Base-by-base conservation (phyloP, 2,113 vertebrate species). In the Cebus imitator region DNA sequence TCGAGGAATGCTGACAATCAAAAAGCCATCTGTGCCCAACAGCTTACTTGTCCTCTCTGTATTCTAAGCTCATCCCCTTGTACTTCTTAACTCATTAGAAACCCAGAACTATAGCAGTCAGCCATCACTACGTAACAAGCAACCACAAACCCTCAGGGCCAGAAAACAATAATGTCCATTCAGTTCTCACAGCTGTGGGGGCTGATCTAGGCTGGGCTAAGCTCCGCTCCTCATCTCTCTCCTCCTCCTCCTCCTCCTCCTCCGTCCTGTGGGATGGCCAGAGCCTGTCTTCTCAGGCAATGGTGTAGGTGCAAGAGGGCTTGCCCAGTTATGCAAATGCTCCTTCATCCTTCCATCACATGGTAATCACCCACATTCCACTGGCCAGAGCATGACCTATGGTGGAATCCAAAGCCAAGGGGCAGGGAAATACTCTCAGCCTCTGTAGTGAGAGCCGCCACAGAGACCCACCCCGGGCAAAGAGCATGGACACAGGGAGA, bases 241-340 rank as follows among this genome's bases (percentile, higher is more conserved):
- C 43, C 43, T 43, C 43, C 43, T 43, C 43, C 43, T 43, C 43
- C 43, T 43, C 43, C 43, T 6, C 43, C 43, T 6, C 1, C 43
- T 6, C 48, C 40, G 4, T 23, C 18, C 12, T 5, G 48, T 10
- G 35, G 48, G 3, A 2, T 2, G 5, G 45, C 20, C 55, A 30
- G 20, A 13, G 43, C 11, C 7, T 13, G 27, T 48, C 83, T 37
- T 68, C 81, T 73, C 16, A 75, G 82, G 14, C 18, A 13, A 25
- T 5, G 3, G 48, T 1, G 0, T 10, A 4, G 5, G 18, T 2
- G 4, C 37, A n/a, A 20, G 3, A 21, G 11, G 76, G 18, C 13
- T 55, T 55, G 40, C 37, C 80, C 37, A 5, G 3, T 18, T n/a
- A 8, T 0, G 0, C 48, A 10, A 18, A 30, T 10, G 52, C 79